phyloP scores from a whole-genome alignment of 2,888 invertebrate species.

The Trichogramma dendrolimi region DNA sequence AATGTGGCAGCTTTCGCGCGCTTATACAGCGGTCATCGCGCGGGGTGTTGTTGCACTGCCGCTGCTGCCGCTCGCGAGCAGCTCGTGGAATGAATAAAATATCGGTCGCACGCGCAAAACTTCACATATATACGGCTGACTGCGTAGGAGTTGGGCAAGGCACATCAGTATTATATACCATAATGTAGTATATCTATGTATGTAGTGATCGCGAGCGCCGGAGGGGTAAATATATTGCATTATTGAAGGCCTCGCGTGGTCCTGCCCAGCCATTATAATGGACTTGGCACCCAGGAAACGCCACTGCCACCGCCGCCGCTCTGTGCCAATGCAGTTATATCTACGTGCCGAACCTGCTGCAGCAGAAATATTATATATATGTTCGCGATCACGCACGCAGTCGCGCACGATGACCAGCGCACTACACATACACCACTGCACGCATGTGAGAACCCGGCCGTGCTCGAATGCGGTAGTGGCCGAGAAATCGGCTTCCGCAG shows the following conservation, averaged over 20 bases:
- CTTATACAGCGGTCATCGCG: slow-evolving; percentile 13
- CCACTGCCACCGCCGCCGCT: background rate
- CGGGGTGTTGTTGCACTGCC: background rate
- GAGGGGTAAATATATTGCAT: too few relatives aligned
- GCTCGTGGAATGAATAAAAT: slow-evolving; percentile 21
- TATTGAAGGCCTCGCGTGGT: too few relatives aligned
- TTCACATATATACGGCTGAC: background rate
- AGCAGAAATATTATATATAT: background rate
- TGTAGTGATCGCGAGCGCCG: too few relatives aligned
- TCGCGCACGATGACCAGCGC: slow-evolving; percentile 1
- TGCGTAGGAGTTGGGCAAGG: too few relatives aligned
- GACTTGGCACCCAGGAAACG: slow-evolving; percentile 17
- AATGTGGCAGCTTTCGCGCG: slow-evolving; percentile 13
- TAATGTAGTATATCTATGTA: too few relatives aligned
- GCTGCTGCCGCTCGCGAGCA: too few relatives aligned
- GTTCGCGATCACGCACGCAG: background rate
- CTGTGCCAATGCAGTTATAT: background rate
- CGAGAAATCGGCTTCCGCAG: slow-evolving; percentile 16
- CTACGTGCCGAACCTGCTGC: background rate
- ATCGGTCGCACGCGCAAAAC: slow-evolving; percentile 5
- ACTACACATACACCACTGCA: background rate
- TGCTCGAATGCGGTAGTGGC: slow-evolving; percentile 2
- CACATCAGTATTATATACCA: too few relatives aligned
- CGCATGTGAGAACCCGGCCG: slow-evolving; percentile 4
- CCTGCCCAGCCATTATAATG: slow-evolving; percentile 4